Conservation (phyloP, 2,113 vertebrate genomes). For the Lathamus discolor region DNA sequence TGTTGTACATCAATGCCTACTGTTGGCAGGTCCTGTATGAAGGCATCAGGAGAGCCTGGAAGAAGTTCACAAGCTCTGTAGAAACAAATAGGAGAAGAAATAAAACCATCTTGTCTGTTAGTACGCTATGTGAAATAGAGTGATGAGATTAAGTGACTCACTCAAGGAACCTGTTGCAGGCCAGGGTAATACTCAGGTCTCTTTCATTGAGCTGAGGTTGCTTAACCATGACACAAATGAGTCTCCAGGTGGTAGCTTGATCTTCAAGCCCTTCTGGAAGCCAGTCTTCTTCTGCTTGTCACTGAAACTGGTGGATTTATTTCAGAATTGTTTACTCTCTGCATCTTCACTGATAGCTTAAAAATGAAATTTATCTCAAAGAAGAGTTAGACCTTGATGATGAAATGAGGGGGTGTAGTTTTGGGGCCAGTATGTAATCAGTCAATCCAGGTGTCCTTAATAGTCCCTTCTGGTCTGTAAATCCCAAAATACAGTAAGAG, state of each 20-base stretch:
- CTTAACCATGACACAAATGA: not conserved
- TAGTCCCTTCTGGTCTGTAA: not conserved
- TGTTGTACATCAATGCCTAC: not conserved
- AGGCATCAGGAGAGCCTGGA: not conserved
- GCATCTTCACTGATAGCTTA: not conserved
- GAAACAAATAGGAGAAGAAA: not conserved
- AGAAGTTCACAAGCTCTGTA: not conserved
- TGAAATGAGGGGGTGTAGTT: not conserved
- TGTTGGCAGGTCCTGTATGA: not conserved
- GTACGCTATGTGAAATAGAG: not conserved
- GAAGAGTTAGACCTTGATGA: not conserved
- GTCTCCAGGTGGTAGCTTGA: not conserved
- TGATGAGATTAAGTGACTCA: not conserved
- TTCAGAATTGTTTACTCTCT: not conserved
- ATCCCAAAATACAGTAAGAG: not conserved
- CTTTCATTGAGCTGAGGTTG: not conserved
- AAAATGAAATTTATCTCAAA: not conserved
- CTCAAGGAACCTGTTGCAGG: not conserved
- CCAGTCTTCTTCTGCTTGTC: not conserved
- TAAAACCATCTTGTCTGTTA: not conserved
- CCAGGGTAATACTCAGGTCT: not conserved
- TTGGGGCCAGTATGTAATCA: accelerated
- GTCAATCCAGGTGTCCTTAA: not conserved
- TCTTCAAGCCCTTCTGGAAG: not conserved
- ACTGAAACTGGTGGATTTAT: not conserved